Evolutionary conservation across 2,888 invertebrate genomes (phyloP).

Genomic region (Hyposoter didymator): DNA sequence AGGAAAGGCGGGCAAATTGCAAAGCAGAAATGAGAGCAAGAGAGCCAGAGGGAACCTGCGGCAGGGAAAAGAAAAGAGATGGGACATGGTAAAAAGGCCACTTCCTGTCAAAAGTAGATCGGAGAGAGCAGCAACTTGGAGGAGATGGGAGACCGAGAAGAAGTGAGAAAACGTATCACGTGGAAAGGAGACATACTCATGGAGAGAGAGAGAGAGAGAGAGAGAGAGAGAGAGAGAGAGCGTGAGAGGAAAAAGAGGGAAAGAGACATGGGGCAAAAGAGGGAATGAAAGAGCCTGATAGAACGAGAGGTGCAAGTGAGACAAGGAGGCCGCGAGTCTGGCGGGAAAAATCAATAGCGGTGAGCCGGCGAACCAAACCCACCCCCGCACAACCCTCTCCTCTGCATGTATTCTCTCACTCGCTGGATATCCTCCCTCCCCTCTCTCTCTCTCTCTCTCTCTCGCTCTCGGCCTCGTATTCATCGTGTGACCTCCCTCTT

Average conservation of each 20-base stretch:
- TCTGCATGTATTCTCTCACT: constrained; percentile 61
- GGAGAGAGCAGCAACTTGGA: constrained; percentile 33
- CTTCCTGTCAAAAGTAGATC: constrained; percentile 64
- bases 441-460: constrained; percentile 24
- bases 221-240: constrained; percentile 52
- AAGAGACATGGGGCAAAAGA: constrained; percentile 56
- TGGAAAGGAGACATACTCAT: constrained; percentile 60
- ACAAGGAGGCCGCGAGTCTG: constrained; percentile 82
- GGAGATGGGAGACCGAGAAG: constrained; percentile 61
- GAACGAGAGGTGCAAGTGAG: constrained; percentile 73
- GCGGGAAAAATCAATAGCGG: constrained; percentile 84
- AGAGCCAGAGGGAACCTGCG: neutral
- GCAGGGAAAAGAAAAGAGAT: neutral
- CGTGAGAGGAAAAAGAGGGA: constrained; percentile 65
- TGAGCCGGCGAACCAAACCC: constrained; percentile 83
- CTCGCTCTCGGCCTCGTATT: constrained; percentile 15
- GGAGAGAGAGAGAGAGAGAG: constrained; percentile 37
- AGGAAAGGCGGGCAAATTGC: constrained; percentile 9
- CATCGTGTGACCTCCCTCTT: neutral
- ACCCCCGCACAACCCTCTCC: constrained; percentile 66
- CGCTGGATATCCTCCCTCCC: constrained; percentile 63
- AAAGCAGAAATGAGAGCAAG: neutral
- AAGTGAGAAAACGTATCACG: constrained; percentile 43
- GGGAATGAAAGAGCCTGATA: constrained; percentile 64
- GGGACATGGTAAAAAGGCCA: constrained; percentile 60